Evolutionary conservation across 2,888 invertebrate species (phyloP), one percentile per base, ranked within the genome.

Genomic region (Eilema depressum): DNA sequence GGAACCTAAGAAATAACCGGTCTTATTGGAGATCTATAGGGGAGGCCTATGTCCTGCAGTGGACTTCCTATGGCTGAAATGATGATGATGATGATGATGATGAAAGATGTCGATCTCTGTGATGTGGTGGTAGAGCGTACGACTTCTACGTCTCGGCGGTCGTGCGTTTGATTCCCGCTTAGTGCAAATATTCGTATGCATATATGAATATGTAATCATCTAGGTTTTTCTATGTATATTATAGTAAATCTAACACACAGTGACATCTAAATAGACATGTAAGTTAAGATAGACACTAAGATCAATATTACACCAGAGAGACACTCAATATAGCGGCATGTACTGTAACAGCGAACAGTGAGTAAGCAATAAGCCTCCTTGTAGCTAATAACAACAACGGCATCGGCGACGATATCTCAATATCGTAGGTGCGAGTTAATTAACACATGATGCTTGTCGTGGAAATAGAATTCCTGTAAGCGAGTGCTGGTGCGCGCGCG

Each of bases 381-480:
- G 89, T 89, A 87, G 91, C 92, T 93, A 94, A 94, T 94, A 93
- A 94, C 95, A 93, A 94, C 94, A 93, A 90, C 85, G 86, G 90
- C 92, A 92, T 93, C 92, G 90, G 89, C 88, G 88, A 88, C 87
- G 88, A 94, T 95, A 94, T 95, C 95, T 94, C 94, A 94, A 94
- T 95, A 95, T 91, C 89, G 93, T 93, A 95, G 95, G 95, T 95
- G 95, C 90, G 93, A 94, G 92, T 95, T 95, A 95, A 95, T 95
- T 95, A 95, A 95, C 93, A 94, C 94, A 92, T 94, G 94, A 95
- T 91, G 95, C 90, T 91, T 92, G 95, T 93, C 90, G 92, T 92
- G 91, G 93, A 95, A 95, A 95, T 95, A 95, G 94, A 94, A 94
- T 94, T 94, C 93, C 91, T 92, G 94, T 93, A 92, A 93, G 90